Evolutionary conservation across 2,888 invertebrate genomes (phyloP), one percentile per base, ranked within the genome.

Genomic region (Dasysyrphus albostriatus): DNA sequence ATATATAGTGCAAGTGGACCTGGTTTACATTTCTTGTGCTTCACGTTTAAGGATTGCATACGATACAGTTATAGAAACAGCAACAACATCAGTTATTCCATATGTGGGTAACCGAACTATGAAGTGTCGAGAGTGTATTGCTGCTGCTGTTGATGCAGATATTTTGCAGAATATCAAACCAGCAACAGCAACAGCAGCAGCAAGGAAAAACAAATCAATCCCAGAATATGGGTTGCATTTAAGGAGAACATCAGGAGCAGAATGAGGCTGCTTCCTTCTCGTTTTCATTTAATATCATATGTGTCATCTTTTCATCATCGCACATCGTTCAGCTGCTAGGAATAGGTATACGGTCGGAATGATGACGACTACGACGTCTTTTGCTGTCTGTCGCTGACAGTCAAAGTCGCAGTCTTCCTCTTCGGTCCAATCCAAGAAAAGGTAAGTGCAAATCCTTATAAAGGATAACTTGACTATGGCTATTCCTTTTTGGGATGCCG

Each of bases 41-140:
- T 51, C 54, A 65, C 32, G 49, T 8, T 12, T 12, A 67, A 58
- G 63, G 24, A 70, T 61, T 67, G 51, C 72, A 72, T 9, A 34
- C 32, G 73, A 61, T 65, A 51, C 58, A 34, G 42, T 37, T 19
- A 69, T 37, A 39, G 58, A 58, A 61, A 34, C 65, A 47, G 54
- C 39, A 65, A 44, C 49, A 49, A 34, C 69, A 70, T 70, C 70
- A 70, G 42, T 37, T 47, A 49, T 67, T 69, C 63, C 70, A 58
- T 87, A 83, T 78, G 69, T 87, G 83, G 83, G 78, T 80, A 72
- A 74, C 77, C 65, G 77, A 85, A 73, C 85, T 74, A 49, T 85
- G 16, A 44, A 82, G 82, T 74, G 79, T 47, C 42, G 79, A 77
- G 79, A 77, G 77, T 70, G 63, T 76, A 72, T 77, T 79, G 76